Evolutionary conservation across 2,888 invertebrate genomes (phyloP).

Genomic region (Thalpophila matura): DNA sequence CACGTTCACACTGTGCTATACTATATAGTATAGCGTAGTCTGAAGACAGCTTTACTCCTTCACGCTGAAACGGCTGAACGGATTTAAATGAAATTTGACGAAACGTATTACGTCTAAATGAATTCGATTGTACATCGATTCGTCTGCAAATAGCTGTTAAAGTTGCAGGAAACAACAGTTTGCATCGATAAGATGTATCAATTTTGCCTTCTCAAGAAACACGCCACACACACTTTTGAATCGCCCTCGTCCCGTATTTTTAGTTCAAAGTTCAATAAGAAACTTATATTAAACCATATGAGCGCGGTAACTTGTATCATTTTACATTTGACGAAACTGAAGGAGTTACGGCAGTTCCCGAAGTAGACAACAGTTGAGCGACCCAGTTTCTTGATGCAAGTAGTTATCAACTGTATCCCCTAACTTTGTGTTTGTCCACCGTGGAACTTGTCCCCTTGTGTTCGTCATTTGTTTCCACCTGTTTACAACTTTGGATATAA

Average conservation of each 20-base stretch:
- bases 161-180: no score
- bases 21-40: no score
- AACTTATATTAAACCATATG: background rate
- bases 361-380: conserved; percentile 49
- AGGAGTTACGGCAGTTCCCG: conserved; percentile 10
- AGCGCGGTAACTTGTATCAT: conserved; percentile 18
- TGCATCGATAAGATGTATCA: no score
- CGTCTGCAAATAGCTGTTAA: no score
- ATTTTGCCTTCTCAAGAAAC: no score
- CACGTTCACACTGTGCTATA: no score
- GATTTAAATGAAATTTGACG: no score
- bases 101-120: no score
- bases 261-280: background rate
- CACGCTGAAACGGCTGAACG: no score
- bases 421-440: conserved; percentile 39
- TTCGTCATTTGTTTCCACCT: conserved; percentile 26
- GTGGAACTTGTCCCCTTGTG: conserved; percentile 15
- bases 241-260: background rate
- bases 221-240: no score
- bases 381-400: conserved; percentile 51
- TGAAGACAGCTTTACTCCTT: no score
- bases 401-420: conserved; percentile 42
- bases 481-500: conserved; percentile 7
- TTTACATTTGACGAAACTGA: conserved; percentile 32
- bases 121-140: no score